Evolutionary conservation across 2,888 invertebrate genomes (phyloP).

Genomic region (Ischnus inquisitorius): DNA sequence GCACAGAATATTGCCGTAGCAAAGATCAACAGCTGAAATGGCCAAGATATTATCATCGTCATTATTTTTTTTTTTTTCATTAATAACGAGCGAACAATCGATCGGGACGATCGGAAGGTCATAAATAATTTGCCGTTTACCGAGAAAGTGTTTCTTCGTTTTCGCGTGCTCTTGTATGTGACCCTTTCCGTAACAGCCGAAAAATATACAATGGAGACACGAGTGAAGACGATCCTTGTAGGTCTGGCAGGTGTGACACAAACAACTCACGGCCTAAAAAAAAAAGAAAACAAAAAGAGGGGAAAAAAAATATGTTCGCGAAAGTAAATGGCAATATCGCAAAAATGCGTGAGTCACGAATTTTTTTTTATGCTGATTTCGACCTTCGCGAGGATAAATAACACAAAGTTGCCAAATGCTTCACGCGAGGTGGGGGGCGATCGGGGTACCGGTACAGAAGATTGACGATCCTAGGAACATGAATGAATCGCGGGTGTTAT

Average conservation of each 20-base stretch:
- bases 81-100: not conserved
- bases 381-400: not conserved
- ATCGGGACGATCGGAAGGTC: not conserved
- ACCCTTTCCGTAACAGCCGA: conserved; percentile 93
- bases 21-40: conserved; percentile 91
- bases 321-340: not conserved
- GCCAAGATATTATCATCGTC: too few species aligned
- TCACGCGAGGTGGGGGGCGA: conserved; percentile 1
- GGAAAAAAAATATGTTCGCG: not conserved
- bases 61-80: too few species aligned
- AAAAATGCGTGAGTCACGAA: too few species aligned
- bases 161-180: conserved; percentile 96
- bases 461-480: conserved; percentile 71
- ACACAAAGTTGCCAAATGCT: not conserved
- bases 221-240: conserved; percentile 93
- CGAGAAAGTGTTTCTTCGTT: conserved; percentile 92
- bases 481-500: conserved; percentile 72
- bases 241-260: conserved; percentile 93
- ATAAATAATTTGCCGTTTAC: conserved; percentile 81
- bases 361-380: not conserved
- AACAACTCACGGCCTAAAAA: conserved; percentile 91
- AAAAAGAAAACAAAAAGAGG: conserved; percentile 54
- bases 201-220: conserved; percentile 96
- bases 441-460: conserved; percentile 26
- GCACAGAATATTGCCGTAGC: conserved; percentile 96